Evolutionary conservation across 2,113 vertebrate species (phyloP), one percentile per base, ranked within the genome.

Genomic region (Lasiurus cinereus): DNA sequence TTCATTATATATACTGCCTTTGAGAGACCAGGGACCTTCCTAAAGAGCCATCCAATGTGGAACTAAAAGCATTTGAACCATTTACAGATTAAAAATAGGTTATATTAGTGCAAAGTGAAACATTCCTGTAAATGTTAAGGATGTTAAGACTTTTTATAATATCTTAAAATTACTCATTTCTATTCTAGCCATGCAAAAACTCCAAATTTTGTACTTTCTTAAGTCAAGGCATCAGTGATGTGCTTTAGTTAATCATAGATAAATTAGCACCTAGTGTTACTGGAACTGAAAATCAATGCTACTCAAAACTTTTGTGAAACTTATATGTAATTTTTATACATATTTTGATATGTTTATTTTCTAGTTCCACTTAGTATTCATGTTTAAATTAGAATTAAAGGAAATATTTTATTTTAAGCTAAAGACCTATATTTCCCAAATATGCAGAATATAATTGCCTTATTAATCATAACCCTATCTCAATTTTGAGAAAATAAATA

Each of bases 51-150:
- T 70, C 9, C 2, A 91, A 11, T 82, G 21, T 19, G 77, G 69
- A n/a, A 91, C 66, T 95, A 95, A 96, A 97, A 96, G 29, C 90
- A 80, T 90, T 94, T 74, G 91, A 96, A 39, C 50, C 18, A 15
- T 54, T 95, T 6, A 77, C 48, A 73, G 2, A 94, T n/a, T 88
- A 19, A 92, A 96, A 96, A 96, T 95, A 78, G 76, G n/a, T 91
- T 73, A 59, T 90, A 96, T 88, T 88, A 94, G 39, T 78, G 62
- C 22, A 95, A 84, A 96, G 56, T 92, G 84, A 95, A 77, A 94
- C 93, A 96, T 97, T 96, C 48, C 43, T 85, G 13, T 95, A 96
- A 97, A 96, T 96, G 94, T 97, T 97, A 97, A 97, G 69, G 90
- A 95, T 87, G 80, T 46, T 87, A 93, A 94, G 43, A 82, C 62